Conservation (phyloP, 2,888 invertebrate species). For the Coleophora flavipennella region DNA sequence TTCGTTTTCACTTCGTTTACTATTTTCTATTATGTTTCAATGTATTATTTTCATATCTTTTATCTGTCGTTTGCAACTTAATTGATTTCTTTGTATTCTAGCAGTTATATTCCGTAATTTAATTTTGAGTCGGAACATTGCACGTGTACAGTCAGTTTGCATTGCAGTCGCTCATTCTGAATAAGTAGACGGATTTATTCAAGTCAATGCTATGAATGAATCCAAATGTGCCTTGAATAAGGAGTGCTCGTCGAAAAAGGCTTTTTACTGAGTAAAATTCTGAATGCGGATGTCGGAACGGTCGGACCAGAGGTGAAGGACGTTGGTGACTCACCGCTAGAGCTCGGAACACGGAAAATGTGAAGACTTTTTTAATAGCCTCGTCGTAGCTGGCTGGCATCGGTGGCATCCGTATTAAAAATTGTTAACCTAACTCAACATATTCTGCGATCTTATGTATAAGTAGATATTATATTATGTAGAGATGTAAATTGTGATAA, state of each 20-base stretch:
- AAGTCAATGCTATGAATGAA: conserved; percentile 36
- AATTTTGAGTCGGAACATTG: too few relatives aligned
- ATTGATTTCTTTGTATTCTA: not conserved
- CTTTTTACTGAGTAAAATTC: conserved; percentile 38
- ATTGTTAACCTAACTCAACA: too few relatives aligned
- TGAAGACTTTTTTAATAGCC: conserved; percentile 14
- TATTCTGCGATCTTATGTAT: too few relatives aligned
- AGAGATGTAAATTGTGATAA: too few relatives aligned
- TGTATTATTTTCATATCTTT: not conserved
- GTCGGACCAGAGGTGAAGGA: conserved; percentile 54
- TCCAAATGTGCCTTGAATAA: conserved; percentile 37
- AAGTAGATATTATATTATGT: too few relatives aligned
- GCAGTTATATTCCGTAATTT: too few relatives aligned
- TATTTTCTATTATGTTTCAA: not conserved
- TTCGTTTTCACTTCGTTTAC: not conserved
- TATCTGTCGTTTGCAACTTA: not conserved
- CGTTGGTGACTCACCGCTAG: conserved; percentile 51
- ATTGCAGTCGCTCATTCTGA: too few relatives aligned
- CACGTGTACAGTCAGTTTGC: too few relatives aligned
- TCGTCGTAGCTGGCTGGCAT: conserved; percentile 2
- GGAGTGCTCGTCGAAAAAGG: conserved; percentile 20
- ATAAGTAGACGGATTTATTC: too few relatives aligned
- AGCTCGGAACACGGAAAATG: conserved; percentile 36
- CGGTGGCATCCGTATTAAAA: conserved; percentile 3
- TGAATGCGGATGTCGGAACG: conserved; percentile 53